Evolutionary conservation across 53 echinoderm and acorn worm species (phyloP), one percentile per base, ranked within the genome.

Genomic region (Stichopus horrens): DNA sequence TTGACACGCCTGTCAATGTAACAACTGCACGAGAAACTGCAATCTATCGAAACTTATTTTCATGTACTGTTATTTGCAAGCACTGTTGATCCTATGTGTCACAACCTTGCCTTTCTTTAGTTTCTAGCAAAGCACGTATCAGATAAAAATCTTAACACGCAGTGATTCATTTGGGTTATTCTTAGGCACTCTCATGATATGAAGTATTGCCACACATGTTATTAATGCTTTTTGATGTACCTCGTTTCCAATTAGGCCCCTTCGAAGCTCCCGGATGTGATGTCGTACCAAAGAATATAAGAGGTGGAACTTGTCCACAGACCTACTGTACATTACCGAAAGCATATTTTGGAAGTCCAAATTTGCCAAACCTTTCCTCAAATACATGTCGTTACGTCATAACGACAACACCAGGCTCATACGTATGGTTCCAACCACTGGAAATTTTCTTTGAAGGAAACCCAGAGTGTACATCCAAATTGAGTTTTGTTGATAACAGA

Each of bases 291-390:
- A 51, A 53, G 51, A 51, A 77, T 5, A 51, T 77, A 51, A 51
- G 37, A 7, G 16, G 63, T 6, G 18, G 7, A 74, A 23, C 77
- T 53, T 77, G 77, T 37, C 77, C 77, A 14, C 14, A 77, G 16
- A 77, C 54, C 10, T 16, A 19, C 22, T 77, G 77, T 51, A 77
- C 21, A 7, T 9, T 5, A 16, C 77, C 77, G 9, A 77, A 16
- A 77, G 77, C 77, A 8, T 77, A 77, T 53, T 37, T 77, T 52
- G 77, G 23, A 16, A 77, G 77, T 77, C 77, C 20, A 77, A 77
- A 77, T 51, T 77, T 52, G 8, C 77, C 77, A 37, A 51, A 77
- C 16, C 16, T 14, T 6, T 77, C 21, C 9, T 53, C 77, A 7
- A 77, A 77, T 53, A 51, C 10, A 19, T 77, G 77, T 37, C 52